Evolutionary conservation across 1,140 invertebrate genomes (phyloP).

Genomic region (Plutomurus gul): DNA sequence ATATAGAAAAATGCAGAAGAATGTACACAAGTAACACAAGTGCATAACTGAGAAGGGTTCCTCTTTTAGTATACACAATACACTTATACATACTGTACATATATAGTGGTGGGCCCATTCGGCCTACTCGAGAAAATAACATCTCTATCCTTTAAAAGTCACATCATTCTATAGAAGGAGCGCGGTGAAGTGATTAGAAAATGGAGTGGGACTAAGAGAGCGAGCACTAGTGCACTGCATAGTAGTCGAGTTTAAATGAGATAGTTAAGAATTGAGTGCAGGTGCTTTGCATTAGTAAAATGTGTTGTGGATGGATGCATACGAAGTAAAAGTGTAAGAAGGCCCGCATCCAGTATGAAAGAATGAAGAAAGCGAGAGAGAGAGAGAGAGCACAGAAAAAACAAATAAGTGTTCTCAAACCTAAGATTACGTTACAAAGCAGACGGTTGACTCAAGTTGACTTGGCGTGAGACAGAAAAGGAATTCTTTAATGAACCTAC

Average conservation of each 20-base stretch:
- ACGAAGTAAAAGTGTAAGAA: background rate
- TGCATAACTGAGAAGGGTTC: too few species aligned
- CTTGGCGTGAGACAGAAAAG: conserved; percentile 30
- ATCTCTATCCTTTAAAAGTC: too few species aligned
- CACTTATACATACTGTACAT: too few species aligned
- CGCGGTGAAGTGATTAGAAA: background rate
- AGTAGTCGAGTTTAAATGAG: background rate
- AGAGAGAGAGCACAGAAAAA: too few species aligned
- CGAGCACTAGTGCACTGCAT: background rate
- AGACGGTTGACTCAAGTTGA: conserved; percentile 28
- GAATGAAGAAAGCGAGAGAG: conserved; percentile 24
- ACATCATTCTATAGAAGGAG: background rate
- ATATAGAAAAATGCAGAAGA: background rate
- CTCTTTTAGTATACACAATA: too few species aligned
- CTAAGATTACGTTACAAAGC: conserved; percentile 25
- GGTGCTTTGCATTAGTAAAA: conserved; percentile 32
- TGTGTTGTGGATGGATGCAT: conserved; percentile 26
- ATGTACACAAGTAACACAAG: too few species aligned
- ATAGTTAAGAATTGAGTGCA: conserved; percentile 27
- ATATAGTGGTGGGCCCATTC: too few species aligned
- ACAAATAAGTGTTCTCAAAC: conserved; percentile 25
- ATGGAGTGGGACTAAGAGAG: background rate
- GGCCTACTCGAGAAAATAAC: too few species aligned
- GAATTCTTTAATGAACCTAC: conserved; percentile 35
- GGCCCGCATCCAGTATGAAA: background rate